These are phyloP conservation scores for Gymnogyps californianus DNA, from an alignment of 2,113 vertebrate genomes.

Conservation along the genomic window DNA sequence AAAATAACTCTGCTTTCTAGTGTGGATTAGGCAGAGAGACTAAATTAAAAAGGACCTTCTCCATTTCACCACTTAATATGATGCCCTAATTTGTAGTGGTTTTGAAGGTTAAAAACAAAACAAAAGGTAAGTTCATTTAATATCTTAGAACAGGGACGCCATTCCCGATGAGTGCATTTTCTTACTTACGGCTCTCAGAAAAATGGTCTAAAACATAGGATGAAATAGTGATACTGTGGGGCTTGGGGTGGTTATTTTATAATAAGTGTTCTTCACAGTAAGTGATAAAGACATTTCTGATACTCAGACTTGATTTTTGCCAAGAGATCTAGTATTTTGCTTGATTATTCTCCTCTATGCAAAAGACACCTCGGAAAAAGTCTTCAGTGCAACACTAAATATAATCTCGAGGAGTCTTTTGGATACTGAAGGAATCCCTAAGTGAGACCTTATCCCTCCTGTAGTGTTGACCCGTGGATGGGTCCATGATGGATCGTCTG, in stretches of 20 bases:
- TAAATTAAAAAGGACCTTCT: slow-evolving; percentile 9
- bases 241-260: not conserved
- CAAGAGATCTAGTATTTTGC: not conserved
- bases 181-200: not conserved
- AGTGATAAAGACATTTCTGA: not conserved
- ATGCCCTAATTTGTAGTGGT: not conserved
- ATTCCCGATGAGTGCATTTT: not conserved
- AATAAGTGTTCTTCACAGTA: not conserved
- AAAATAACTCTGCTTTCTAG: not conserved
- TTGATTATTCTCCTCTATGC: not conserved
- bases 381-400: not conserved
- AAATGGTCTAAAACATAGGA: not conserved
- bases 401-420: not conserved
- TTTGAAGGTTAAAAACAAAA: not conserved
- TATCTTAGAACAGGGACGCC: not conserved
- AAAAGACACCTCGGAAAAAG: not conserved
- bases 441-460: not conserved
- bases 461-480: not conserved
- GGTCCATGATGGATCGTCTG: not conserved
- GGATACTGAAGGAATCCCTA: not conserved
- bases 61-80: not conserved
- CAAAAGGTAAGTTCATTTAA: not conserved
- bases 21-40: not conserved
- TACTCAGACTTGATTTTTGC: not conserved
- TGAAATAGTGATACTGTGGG: not conserved